A percentile compares a stretch with the other conserved stretches of the same genome.
Evolutionary conservation across 2,797 vertebrate species (phyloP).

Genomic region (Pteropus rufus): DNA sequence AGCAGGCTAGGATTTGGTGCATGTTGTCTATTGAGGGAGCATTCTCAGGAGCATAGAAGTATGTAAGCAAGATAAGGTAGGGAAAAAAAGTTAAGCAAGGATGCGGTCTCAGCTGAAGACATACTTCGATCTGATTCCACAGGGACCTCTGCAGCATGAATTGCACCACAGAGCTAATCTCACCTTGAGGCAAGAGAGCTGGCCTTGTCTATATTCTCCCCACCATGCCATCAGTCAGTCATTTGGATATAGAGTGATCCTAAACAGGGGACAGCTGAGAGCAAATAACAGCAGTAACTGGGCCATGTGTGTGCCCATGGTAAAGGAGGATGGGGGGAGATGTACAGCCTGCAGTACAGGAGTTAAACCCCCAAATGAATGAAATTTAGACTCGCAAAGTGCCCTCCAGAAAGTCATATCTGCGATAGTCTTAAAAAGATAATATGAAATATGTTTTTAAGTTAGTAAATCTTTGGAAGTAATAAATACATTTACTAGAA

Average conservation of each 20-base stretch:
- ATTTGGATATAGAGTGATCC: background rate
- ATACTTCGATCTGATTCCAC: background rate
- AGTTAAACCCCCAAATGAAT: background rate
- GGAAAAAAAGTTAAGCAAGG: background rate
- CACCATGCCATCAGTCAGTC: background rate
- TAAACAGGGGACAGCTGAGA: background rate
- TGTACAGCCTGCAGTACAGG: background rate
- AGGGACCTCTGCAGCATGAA: background rate
- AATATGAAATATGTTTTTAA: background rate
- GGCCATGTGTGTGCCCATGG: background rate
- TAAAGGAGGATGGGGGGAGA: background rate
- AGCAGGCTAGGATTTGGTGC: background rate
- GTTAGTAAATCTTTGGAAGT: background rate
- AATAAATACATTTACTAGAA: background rate
- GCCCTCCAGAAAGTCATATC: background rate
- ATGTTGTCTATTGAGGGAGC: background rate
- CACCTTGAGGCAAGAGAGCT: background rate
- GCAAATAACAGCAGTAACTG: background rate
- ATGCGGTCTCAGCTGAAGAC: background rate
- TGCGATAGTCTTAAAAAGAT: background rate
- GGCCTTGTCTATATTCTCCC: background rate
- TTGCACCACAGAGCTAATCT: background rate
- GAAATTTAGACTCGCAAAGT: background rate
- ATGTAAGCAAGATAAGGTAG: background rate
- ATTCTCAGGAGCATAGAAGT: conserved; percentile 5